A percentile compares a stretch with the other conserved stretches of the same genome.
Evolutionary conservation across 2,797 vertebrate species (phyloP).

Genomic region (Helicolenus hilgendorfi): DNA sequence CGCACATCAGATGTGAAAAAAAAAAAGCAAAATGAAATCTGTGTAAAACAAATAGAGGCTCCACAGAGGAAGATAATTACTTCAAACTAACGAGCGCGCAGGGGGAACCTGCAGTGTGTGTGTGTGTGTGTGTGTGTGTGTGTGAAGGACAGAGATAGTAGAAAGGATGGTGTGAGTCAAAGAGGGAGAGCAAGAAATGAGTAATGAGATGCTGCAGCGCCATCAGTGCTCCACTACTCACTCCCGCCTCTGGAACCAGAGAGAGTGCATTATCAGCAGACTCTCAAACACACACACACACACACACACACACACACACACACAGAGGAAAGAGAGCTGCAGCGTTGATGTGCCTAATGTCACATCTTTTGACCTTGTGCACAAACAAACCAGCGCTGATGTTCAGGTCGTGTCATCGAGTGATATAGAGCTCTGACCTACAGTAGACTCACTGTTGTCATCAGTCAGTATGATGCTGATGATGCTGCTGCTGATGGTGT

Average conservation of each 20-base stretch:
- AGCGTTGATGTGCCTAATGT: neutral
- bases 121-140: neutral
- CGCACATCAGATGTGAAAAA: neutral
- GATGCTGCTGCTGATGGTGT: neutral
- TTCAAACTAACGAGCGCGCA: neutral
- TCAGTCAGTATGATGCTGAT: conserved; percentile 20
- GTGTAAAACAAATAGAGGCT: neutral
- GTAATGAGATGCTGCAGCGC: conserved; percentile 53
- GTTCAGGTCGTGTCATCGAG: neutral
- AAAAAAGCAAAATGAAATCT: neutral
- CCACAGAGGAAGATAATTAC: neutral
- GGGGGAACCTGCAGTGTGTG: neutral
- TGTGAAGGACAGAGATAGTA: neutral
- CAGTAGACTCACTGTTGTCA: neutral
- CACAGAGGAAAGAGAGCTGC: neutral
- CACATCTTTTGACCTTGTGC: conserved; percentile 29
- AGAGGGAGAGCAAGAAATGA: conserved; percentile 39
- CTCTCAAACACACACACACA: neutral
- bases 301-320: neutral
- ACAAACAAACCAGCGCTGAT: neutral
- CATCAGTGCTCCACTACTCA: conserved; percentile 25
- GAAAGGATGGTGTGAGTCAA: conserved; percentile 31
- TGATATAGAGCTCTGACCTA: neutral
- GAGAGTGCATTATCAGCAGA: conserved; percentile 46
- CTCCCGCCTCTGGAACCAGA: conserved; percentile 9